Base-by-base conservation (phyloP, 1,140 invertebrate species). In the Geopemphigus sp. region DNA sequence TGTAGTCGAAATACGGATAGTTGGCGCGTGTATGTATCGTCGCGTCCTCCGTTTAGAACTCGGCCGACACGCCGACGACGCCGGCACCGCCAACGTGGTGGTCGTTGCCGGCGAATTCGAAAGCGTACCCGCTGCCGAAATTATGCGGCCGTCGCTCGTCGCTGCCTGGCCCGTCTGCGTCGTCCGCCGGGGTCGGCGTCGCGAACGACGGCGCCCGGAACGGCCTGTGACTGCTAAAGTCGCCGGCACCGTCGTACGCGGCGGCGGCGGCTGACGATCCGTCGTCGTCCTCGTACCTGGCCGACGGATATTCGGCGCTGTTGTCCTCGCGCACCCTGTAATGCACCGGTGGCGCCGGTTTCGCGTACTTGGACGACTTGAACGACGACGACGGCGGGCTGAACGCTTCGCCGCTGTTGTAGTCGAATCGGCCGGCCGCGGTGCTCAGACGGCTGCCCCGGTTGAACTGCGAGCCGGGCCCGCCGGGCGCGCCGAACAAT, bases 41-140 rank as follows among this genome's bases (percentile, higher is more conserved):
- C n/a, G n/a, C n/a, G n/a, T n/a, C n/a, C n/a, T 8, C 3, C 32
- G 32, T 50, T 59, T 14, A 78, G 29, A 19, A 78, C 17, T 63
- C 59, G 0, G 32, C 45, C 15, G 53, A 54, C 6, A n/a, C 24
- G 15, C 29, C n/a, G 11, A 17, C 32, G 15, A 5, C 45, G 8
- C 10, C 63, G 17, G 26, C 64, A n/a, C n/a, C n/a, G n/a, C n/a
- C n/a, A n/a, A n/a, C n/a, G n/a, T n/a, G n/a, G 50, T 61, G 45
- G 14, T 68, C 39, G 8, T 1, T 6, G n/a, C 32, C 50, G 26
- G 68, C 81, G 59, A 90, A 89, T 73, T 88, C 87, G 83, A 90
- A 90, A 0, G 88, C 85, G 82, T 89, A 90, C 57, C 89, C 89
- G n/a, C 83, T 84, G 8, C 89, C 89, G 83, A 89, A 90, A 59